phyloP scores from a whole-genome alignment of 92 coral and sea anemone genomes.

The Parazoanthus darwini region DNA sequence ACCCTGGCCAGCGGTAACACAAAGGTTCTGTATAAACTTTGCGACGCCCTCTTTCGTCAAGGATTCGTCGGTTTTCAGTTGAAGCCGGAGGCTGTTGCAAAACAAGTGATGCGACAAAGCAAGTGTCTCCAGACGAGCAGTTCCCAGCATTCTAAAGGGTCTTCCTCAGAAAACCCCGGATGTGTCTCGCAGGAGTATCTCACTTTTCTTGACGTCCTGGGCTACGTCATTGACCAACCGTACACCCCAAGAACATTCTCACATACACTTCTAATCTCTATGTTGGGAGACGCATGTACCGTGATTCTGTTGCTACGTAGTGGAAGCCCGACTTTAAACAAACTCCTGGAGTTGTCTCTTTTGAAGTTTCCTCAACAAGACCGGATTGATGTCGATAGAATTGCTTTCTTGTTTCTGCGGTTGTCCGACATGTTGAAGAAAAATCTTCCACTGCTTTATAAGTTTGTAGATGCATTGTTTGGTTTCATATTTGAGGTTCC shows the following conservation, averaged over 20 bases:
- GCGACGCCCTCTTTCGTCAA: slow-evolving; percentile 42
- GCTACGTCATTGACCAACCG: neutral
- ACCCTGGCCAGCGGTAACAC: slow-evolving; percentile 19
- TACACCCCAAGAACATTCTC: slow-evolving; percentile 30
- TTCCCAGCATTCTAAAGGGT: neutral
- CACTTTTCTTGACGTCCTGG: slow-evolving; percentile 34
- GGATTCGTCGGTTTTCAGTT: slow-evolving; percentile 2
- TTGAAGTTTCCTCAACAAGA: neutral
- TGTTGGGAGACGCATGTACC: neutral
- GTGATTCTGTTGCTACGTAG: neutral
- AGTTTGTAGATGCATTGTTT: slow-evolving; percentile 52
- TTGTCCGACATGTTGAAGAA: slow-evolving; percentile 39
- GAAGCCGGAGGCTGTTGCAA: slow-evolving; percentile 23
- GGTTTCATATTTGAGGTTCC: slow-evolving; percentile 35
- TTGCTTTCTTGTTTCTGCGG: slow-evolving; percentile 57
- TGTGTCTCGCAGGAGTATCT: slow-evolving; percentile 17
- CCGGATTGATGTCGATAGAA: slow-evolving; percentile 50
- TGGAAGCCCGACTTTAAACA: slow-evolving; percentile 5
- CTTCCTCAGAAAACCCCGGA: neutral
- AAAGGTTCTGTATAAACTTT: slow-evolving; percentile 35
- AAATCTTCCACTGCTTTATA: slow-evolving; percentile 35
- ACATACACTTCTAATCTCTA: neutral
- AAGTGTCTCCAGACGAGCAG: neutral
- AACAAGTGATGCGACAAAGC: slow-evolving; percentile 1
- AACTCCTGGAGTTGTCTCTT: slow-evolving; percentile 25